Percentiles rank a stretch among this genome's conserved stretches.
Evolutionary conservation across 2,888 invertebrate species (phyloP).

Genomic region (Cantharis flavilabris): DNA sequence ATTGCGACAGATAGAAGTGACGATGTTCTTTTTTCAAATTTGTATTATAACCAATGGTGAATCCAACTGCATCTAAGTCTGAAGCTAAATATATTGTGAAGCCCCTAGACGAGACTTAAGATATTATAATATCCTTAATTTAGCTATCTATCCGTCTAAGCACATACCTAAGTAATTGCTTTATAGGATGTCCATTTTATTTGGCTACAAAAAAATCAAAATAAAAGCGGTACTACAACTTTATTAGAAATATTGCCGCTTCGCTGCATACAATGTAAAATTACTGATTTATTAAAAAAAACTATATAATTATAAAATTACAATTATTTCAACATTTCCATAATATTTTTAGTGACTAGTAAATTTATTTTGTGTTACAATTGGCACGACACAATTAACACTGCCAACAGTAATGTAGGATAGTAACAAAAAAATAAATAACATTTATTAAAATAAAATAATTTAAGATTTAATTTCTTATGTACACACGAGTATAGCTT

Average conservation of each 20-base stretch:
- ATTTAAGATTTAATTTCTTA: neutral
- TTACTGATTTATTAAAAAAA: neutral
- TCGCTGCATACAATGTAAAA: neutral
- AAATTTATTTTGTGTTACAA: neutral
- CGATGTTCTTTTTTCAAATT: no score
- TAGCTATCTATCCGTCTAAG: no score
- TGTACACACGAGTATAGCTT: neutral
- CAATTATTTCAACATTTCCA: neutral
- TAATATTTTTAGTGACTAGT: neutral
- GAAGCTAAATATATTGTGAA: no score
- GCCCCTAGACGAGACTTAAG: no score
- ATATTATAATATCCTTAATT: no score
- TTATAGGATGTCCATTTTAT: no score
- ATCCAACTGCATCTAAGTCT: no score
- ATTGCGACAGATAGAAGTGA: no score
- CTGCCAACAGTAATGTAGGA: neutral
- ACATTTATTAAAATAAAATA: constrained; percentile 2
- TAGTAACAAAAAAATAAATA: neutral
- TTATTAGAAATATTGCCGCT: neutral
- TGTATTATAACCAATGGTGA: no score
- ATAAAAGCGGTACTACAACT: neutral
- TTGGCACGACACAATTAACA: neutral
- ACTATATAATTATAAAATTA: neutral
- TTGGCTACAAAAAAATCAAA: neutral
- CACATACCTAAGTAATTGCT: no score